A percentile compares a stretch with the other conserved stretches of the same genome.
Conservation (phyloP, 2,888 invertebrate genomes). For the Seira musarum region DNA sequence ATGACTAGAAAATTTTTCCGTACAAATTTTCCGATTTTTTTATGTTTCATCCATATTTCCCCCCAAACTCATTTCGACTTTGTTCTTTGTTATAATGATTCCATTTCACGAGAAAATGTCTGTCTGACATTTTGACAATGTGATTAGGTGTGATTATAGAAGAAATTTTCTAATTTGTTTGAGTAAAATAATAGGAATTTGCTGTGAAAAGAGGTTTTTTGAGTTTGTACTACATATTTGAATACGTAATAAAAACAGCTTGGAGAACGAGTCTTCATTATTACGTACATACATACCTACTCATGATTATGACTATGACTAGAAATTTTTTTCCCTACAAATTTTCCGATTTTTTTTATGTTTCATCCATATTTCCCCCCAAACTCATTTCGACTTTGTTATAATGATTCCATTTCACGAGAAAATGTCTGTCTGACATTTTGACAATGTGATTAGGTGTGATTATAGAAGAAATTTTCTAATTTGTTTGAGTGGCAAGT, state of each 20-base stretch:
- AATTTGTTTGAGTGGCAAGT: background rate
- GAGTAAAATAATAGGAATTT: too few relatives aligned
- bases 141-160: background rate
- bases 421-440: conserved; percentile 13
- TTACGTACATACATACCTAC: background rate
- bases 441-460: conserved; percentile 1
- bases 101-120: background rate
- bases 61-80: background rate
- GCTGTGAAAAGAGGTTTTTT: too few relatives aligned
- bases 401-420: background rate
- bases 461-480: background rate
- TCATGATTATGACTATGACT: background rate
- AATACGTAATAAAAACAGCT: too few relatives aligned
- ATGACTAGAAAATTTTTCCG: background rate
- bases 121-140: conserved; percentile 13
- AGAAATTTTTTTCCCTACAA: background rate
- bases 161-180: background rate
- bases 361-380: background rate
- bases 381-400: background rate
- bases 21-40: background rate
- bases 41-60: background rate
- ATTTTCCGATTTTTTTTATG: background rate
- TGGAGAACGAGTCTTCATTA: too few relatives aligned
- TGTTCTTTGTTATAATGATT: background rate
- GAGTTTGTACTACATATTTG: too few relatives aligned